A percentile compares a stretch with the other conserved stretches of the same genome.
phyloP scores from a whole-genome alignment of 2,797 vertebrate genomes.

The Halcyon leucocephala region DNA sequence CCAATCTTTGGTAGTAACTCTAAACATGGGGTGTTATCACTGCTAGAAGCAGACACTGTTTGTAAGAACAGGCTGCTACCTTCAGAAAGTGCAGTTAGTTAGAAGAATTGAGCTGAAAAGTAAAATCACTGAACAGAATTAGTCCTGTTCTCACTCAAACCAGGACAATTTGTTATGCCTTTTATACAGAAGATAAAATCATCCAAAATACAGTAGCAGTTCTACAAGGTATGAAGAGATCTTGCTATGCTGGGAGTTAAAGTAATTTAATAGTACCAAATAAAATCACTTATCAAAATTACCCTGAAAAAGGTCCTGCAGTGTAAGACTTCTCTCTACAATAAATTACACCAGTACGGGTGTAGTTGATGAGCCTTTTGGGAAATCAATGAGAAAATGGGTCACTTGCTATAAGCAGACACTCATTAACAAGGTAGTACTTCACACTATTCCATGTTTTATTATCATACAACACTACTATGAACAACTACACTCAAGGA shows the following conservation, averaged over 20 bases:
- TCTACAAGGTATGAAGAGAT: not conserved
- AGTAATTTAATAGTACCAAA: not conserved
- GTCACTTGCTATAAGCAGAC: not conserved
- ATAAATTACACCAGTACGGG: not conserved
- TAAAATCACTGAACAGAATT: too few relatives aligned
- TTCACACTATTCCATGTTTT: conserved; percentile 5
- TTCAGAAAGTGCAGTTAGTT: too few relatives aligned
- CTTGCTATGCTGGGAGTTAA: not conserved
- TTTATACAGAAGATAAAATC: not conserved
- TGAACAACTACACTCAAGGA: not conserved
- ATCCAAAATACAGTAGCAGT: not conserved
- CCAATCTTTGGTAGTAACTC: too few relatives aligned
- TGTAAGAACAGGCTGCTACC: too few relatives aligned
- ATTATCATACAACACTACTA: not conserved
- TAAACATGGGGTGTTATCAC: too few relatives aligned
- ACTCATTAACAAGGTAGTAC: not conserved
- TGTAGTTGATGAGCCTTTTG: not conserved
- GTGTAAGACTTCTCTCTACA: not conserved
- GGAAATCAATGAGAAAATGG: conserved; percentile 33
- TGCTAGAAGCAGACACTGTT: too few relatives aligned
- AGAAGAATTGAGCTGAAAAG: too few relatives aligned
- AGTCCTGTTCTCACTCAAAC: too few relatives aligned
- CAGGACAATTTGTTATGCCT: too few relatives aligned
- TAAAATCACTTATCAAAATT: not conserved
- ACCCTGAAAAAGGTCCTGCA: not conserved